Evolutionary conservation across 2,113 vertebrate species (phyloP), one percentile per base, ranked within the genome.

Genomic region (Sceloporus tristichus): DNA sequence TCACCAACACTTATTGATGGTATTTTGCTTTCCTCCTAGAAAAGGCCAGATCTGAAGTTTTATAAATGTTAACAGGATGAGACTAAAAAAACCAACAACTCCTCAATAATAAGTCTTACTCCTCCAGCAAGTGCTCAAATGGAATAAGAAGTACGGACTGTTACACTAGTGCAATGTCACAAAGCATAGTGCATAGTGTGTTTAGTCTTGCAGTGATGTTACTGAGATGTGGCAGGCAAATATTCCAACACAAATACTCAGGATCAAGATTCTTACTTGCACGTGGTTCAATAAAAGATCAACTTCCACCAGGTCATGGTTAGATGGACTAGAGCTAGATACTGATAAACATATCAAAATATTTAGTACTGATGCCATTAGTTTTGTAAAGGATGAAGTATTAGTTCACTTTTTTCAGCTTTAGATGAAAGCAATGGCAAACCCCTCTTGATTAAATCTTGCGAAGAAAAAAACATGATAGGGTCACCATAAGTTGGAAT

Each of bases 121-220:
- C 19, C 29, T 84, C n/a, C 73, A 38, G 53, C 21, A 54, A 74
- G 21, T 53, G 29, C 25, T 53, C 13, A 78, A 27, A 10, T 78
- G 25, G 62, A 38, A 82, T 66, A 75, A 59, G 25, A 74, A n/a
- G 10, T 59, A 34, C n/a, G n/a, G 42, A n/a, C 9, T 38, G 13
- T 79, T 75, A 85, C 14, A 59, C n/a, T 21, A 38, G 19, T 85
- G 54, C 53, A 85, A 84, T 84, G n/a, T 74, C 29, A 74, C n/a
- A 74, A 84, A 84, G 34, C 53, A 25, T 73, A 0, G 8, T 59
- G 13, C 25, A 4, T 59, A 14, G 16, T 75, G 23, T 59, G 21
- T 73, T 70, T 8, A 62, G 19, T 74, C n/a, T 56, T 16, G 53
- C 48, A 38, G 68, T 18, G 66, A 83, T 68, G 68, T 71, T 34